Evolutionary conservation across 2,888 invertebrate genomes (phyloP), one percentile per base, ranked within the genome.

Genomic region (Platycheirus rosarum): DNA sequence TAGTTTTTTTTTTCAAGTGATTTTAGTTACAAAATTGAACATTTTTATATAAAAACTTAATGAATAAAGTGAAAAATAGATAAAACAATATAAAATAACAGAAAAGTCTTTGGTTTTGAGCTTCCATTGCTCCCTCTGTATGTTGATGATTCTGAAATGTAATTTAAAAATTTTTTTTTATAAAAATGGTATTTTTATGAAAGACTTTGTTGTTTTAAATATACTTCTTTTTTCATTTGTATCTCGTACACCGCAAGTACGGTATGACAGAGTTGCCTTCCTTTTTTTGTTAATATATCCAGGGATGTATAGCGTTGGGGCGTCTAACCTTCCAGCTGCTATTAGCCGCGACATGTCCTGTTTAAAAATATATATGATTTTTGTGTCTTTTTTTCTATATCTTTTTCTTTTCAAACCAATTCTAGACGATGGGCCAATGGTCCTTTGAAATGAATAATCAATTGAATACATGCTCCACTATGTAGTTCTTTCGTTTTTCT

Each of bases 401-500:
- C n/a, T n/a, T n/a, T n/a, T n/a, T n/a, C n/a, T 68, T 76, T 35
- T 53, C 14, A 7, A 18, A 97, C 96, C 87, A 94, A 92, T 89
- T 97, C 97, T 18, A 97, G 91, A 80, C 93, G 92, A 88, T 92
- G 94, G 0, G 97, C 97, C 26, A 95, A 92, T 0, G 97, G 95
- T 0, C 96, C 95, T 91, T 94, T 95, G 89, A 97, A 97, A 90
- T 97, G 97, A 86, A 97, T 92, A 68, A 96, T 92, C 87, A 97
- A 92, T 90, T 97, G 97, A 14, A 97, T 92, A 88, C 97, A 97
- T 51, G 95, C 93, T 70, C 95, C 95, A 84, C 93, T 92, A 88
- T 97, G 95, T 62, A 97, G 91, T 26, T 92, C 90, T 87, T 94
- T 94, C 0, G 97, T 96, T 88, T 94, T 94, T 5, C 97, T 92